phyloP scores from a whole-genome alignment of 64 coral and sea anemone genomes.

The Montipora efflorescens region DNA sequence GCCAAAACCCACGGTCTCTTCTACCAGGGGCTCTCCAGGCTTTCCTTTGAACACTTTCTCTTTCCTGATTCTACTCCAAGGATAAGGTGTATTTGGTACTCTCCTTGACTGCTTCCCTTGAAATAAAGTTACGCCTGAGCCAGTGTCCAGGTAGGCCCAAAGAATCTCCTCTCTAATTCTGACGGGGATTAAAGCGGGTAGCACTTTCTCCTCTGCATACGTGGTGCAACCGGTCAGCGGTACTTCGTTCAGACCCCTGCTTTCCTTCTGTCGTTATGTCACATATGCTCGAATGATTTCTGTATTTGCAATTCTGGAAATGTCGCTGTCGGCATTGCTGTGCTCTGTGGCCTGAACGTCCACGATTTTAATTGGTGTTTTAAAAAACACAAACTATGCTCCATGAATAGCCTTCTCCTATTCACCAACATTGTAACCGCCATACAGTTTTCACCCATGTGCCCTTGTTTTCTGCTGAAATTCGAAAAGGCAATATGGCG shows the following conservation, averaged over 20 bases:
- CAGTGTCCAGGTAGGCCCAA: conserved; percentile 60
- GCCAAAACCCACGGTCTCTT: conserved; percentile 24
- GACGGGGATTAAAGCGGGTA: conserved; percentile 56
- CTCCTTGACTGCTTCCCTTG: conserved; percentile 30
- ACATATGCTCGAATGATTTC: conserved; percentile 67
- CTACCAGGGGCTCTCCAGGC: conserved; percentile 55
- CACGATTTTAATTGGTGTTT: conserved; percentile 14
- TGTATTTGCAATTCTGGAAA: conserved; percentile 56
- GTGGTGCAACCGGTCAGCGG: conserved; percentile 28
- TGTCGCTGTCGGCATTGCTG: conserved; percentile 19
- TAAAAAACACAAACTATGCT: conserved; percentile 56
- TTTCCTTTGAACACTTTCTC: conserved; percentile 18
- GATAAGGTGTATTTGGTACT: not conserved
- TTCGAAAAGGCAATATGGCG: not conserved
- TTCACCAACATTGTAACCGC: not conserved
- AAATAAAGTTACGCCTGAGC: conserved; percentile 69
- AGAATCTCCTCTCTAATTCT: not conserved
- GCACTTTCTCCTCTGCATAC: conserved; percentile 6
- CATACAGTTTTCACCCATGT: not conserved
- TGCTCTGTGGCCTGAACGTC: not conserved
- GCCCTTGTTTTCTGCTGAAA: not conserved
- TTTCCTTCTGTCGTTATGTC: not conserved
- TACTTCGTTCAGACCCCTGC: not conserved
- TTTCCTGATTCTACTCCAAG: not conserved
- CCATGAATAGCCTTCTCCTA: conserved; percentile 35